These are phyloP conservation scores for Megamerina dolium DNA, from an alignment of 2,888 invertebrate genomes.

Conservation along the genomic window DNA sequence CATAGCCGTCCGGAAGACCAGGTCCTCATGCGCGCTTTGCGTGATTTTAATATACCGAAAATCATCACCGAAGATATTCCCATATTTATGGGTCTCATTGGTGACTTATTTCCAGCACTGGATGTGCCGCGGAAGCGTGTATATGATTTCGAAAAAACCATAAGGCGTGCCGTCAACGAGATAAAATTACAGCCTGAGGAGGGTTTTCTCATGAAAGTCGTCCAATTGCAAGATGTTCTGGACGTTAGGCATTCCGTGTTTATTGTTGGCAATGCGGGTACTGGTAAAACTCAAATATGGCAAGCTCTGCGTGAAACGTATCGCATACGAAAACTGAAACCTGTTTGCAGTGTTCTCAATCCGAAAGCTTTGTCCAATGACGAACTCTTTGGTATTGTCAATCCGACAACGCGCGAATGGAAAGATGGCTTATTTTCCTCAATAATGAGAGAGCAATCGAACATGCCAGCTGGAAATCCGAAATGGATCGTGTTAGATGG, in stretches of 20 bases:
- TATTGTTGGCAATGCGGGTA: conserved; percentile 79
- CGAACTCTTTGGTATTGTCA: conserved; percentile 90
- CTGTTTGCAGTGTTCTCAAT: conserved; percentile 81
- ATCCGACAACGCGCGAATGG: conserved; percentile 91
- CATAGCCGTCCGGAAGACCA: conserved; percentile 81
- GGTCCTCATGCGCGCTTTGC: conserved; percentile 87
- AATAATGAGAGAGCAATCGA: conserved; percentile 90
- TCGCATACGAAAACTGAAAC: conserved; percentile 59
- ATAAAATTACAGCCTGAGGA: conserved; percentile 87
- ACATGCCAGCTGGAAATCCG: conserved; percentile 73
- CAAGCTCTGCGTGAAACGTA: conserved; percentile 82
- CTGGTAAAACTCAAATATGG: conserved; percentile 92
- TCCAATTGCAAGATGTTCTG: conserved; percentile 87
- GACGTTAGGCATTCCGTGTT: conserved; percentile 94
- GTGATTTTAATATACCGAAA: conserved; percentile 94
- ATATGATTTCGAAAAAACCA: conserved; percentile 75
- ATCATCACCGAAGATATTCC: conserved; percentile 89
- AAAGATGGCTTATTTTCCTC: conserved; percentile 84
- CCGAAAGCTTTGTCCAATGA: conserved; percentile 93
- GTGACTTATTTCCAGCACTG: conserved; percentile 87
- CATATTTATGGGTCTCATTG: conserved; percentile 91
- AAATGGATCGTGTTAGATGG: conserved; percentile 96
- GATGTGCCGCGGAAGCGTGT: conserved; percentile 88
- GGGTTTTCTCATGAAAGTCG: conserved; percentile 80
- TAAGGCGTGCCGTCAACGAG: conserved; percentile 72